Evolutionary conservation across 2,797 vertebrate species (phyloP), one percentile per base, ranked within the genome.

Genomic region (Philypnodon macrostomus): DNA sequence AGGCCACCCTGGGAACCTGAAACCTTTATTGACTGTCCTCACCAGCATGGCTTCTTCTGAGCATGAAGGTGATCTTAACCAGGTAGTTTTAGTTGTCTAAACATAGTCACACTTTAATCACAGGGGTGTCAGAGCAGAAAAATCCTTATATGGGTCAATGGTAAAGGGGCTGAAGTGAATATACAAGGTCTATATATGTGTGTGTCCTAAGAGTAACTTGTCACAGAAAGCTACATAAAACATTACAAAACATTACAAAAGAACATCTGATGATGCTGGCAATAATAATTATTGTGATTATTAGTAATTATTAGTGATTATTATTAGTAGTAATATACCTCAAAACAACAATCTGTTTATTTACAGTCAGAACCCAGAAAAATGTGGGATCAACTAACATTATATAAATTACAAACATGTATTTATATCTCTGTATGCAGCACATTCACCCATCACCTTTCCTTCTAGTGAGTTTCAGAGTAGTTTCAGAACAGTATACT

Each of bases 121-220:
- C 56, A 53, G 60, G 30, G 53, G 58, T 63, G 63, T 51, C 53
- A 32, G 61, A 77, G 74, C 71, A 80, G 63, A 75, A 70, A n/a
- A 75, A 70, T 35, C 35, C 38, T 68, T 45, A 53, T 24, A 55
- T 47, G 42, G 44, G 47, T 79, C 62, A 58, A 27, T 18, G 55
- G 54, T 54, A 42, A 57, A 63, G 52, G 49, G 58, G 52, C 36
- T 45, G 42, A 18, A 30, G 4, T n/a, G n/a, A n/a, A n/a, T n/a
- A 29, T 27, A 15, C 2, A 15, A 10, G 13, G 36, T 23, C 45
- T 10, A 6, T 24, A 21, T 8, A 23, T 48, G 46, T 31, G 9
- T 9, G 15, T 11, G 10, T 26, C 33, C 2, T 4, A 36, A 51
- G 13, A 24, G 34, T n/a, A 15, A 49, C 26, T 18, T 47, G 31